A percentile compares a stretch with the other conserved stretches of the same genome.
phyloP scores from a whole-genome alignment of 1,140 invertebrate genomes.

The Gyrodactylus salaris region DNA sequence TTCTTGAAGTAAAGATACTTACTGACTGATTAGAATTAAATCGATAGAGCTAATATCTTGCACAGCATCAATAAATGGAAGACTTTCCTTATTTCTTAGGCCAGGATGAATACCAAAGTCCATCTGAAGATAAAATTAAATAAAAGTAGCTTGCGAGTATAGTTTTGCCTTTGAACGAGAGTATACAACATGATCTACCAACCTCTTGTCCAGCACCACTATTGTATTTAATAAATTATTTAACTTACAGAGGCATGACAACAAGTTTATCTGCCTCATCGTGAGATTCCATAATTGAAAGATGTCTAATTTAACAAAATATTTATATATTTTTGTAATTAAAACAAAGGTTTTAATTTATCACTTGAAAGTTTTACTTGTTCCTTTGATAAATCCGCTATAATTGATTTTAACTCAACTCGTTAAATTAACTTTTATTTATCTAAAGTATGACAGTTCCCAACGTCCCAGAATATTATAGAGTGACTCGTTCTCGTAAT shows the following conservation, averaged over 20 bases:
- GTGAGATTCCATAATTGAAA: neutral
- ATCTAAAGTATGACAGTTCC: neutral
- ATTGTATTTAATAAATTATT: neutral
- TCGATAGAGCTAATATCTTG: constrained; percentile 74
- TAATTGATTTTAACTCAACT: too few species aligned
- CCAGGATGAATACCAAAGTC: constrained; percentile 98
- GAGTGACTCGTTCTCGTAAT: neutral
- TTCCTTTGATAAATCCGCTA: too few species aligned
- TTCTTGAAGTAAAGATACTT: constrained; percentile 14
- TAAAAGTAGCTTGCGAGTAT: constrained; percentile 38
- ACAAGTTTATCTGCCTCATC: neutral
- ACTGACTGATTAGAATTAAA: constrained; percentile 73
- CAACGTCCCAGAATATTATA: neutral
- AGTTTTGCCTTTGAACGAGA: constrained; percentile 96
- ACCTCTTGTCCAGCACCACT: constrained; percentile 87
- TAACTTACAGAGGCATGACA: constrained; percentile 2
- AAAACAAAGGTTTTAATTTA: neutral
- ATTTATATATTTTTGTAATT: neutral
- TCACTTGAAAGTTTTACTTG: neutral
- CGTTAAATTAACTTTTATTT: too few species aligned
- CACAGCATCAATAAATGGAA: constrained; percentile 84
- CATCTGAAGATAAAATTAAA: constrained; percentile 23
- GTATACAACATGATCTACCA: constrained; percentile 77
- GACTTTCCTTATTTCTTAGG: constrained; percentile 65
- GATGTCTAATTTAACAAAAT: neutral